phyloP scores from a whole-genome alignment of 2,113 vertebrate species.

The Poecile atricapillus region DNA sequence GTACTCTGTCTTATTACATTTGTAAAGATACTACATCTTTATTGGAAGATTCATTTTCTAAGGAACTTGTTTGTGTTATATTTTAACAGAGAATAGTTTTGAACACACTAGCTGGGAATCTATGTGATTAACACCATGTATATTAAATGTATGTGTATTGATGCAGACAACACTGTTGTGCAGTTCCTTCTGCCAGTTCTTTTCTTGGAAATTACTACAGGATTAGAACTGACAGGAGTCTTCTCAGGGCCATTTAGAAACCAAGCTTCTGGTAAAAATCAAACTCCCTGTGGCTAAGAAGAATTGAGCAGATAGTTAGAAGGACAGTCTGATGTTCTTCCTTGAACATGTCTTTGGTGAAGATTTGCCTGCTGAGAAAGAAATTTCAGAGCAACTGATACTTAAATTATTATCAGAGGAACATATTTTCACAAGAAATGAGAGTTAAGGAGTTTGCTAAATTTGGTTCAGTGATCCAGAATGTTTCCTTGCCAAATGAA shows the following conservation, averaged over 20 bases:
- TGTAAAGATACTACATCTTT: background rate
- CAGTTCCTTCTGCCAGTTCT: background rate
- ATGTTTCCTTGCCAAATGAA: background rate
- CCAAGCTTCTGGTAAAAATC: background rate
- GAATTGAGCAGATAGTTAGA: background rate
- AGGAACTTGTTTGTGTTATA: background rate
- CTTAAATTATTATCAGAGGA: background rate
- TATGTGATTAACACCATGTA: background rate
- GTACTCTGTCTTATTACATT: background rate
- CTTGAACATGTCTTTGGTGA: background rate
- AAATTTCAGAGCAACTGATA: background rate
- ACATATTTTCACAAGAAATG: background rate
- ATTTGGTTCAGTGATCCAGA: background rate
- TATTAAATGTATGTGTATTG: background rate
- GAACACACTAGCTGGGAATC: background rate
- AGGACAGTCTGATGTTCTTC: background rate
- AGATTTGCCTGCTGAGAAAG: background rate
- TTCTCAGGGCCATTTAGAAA: background rate
- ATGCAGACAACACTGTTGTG: background rate
- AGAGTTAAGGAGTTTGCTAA: background rate
- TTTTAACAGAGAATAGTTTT: background rate
- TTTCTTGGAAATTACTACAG: background rate
- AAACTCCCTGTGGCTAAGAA: background rate
- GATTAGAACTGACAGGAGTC: background rate
- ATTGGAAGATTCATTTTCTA: background rate